Evolutionary conservation across 2,888 invertebrate genomes (phyloP).

Genomic region (Marasmarcha lunaedactyla): DNA sequence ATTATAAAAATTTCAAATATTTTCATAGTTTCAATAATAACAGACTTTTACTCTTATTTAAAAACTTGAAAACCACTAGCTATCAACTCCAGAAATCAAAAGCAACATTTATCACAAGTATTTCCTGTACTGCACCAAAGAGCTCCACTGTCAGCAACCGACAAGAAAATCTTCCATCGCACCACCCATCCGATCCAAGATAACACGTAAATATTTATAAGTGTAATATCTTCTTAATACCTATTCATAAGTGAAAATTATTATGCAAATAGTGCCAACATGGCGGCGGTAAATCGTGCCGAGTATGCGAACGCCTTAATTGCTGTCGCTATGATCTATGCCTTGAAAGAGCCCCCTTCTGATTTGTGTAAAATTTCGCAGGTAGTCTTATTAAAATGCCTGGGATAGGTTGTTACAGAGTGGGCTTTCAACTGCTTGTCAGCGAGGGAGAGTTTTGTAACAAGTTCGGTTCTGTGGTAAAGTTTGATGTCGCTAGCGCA

Average conservation of each 20-base stretch:
- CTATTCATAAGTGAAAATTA: slow-evolving; percentile 70
- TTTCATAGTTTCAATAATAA: no score
- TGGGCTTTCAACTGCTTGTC: not conserved
- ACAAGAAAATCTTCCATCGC: slow-evolving; percentile 41
- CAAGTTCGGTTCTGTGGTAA: not conserved
- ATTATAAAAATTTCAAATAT: no score
- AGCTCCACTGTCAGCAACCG: slow-evolving; percentile 43
- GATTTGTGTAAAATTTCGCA: slow-evolving; percentile 25
- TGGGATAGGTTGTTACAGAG: slow-evolving; percentile 5
- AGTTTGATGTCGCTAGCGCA: no score
- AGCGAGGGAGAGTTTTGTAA: not conserved
- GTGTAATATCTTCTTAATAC: slow-evolving; percentile 60
- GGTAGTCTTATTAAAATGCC: slow-evolving; percentile 25
- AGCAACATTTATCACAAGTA: slow-evolving; percentile 37
- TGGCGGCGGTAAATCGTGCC: slow-evolving; percentile 45
- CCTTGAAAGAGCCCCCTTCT: slow-evolving; percentile 23
- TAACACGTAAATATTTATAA: slow-evolving; percentile 64
- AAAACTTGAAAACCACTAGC: no score
- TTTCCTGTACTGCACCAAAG: slow-evolving; percentile 36
- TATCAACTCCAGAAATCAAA: slow-evolving; percentile 21
- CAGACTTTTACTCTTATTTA: no score
- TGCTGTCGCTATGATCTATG: slow-evolving; percentile 25
- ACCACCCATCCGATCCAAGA: slow-evolving; percentile 34
- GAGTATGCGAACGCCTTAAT: slow-evolving; percentile 43
- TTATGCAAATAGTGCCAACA: slow-evolving; percentile 63